A percentile compares a stretch with the other conserved stretches of the same genome.
phyloP scores from a whole-genome alignment of 2,113 vertebrate genomes.

The Percina caprodes region DNA sequence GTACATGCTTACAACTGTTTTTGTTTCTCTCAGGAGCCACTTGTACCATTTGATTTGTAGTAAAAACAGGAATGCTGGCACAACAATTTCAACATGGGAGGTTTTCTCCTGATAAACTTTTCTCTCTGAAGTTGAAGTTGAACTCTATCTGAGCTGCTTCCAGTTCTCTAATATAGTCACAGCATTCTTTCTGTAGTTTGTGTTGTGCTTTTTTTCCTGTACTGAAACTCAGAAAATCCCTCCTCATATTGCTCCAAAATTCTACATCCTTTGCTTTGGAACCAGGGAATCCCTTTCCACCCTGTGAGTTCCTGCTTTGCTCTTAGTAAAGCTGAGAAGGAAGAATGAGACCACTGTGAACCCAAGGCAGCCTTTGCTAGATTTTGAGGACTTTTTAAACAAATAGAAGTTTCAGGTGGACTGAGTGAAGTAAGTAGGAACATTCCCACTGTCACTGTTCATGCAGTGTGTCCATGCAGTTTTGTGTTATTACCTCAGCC shows the following conservation, averaged over 20 bases:
- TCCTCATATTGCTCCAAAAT: conserved; percentile 59
- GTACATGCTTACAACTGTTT: conserved; percentile 54
- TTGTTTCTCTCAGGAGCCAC: conserved; percentile 42
- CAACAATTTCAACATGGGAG: not conserved
- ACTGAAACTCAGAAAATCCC: conserved; percentile 43
- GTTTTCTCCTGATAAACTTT: conserved; percentile 5
- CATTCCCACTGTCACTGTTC: not conserved
- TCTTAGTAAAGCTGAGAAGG: conserved; percentile 28
- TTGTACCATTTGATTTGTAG: conserved; percentile 33
- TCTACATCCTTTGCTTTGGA: conserved; percentile 75
- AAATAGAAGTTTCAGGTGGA: conserved; percentile 45
- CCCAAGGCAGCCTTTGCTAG: conserved; percentile 35
- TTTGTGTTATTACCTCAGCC: not conserved
- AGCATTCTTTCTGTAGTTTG: conserved; percentile 28
- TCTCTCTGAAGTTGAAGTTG: not conserved
- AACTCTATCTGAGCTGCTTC: not conserved
- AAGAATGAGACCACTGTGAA: conserved; percentile 67
- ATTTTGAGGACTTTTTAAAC: conserved; percentile 55
- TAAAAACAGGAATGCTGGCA: conserved; percentile 46
- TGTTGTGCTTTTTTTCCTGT: conserved; percentile 60
- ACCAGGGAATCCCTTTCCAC: conserved; percentile 74
- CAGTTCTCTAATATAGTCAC: not conserved
- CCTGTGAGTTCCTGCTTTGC: conserved; percentile 62
- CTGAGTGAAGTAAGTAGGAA: conserved; percentile 19
- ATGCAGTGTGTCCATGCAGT: not conserved